Evolutionary conservation across 1,140 invertebrate genomes (phyloP).

Genomic region (Macrocentrus cingulum): DNA sequence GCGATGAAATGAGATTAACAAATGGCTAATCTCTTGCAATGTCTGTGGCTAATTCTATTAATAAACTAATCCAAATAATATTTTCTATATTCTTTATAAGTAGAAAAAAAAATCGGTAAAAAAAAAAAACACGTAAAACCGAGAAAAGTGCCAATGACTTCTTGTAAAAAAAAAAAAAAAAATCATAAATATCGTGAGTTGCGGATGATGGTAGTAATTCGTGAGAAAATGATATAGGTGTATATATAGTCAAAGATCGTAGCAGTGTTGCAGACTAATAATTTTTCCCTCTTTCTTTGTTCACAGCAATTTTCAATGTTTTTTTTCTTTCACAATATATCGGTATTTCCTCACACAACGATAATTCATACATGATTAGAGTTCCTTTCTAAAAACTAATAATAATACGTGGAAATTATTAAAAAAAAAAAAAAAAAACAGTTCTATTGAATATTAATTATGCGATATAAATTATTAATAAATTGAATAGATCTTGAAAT

Average conservation of each 20-base stretch:
- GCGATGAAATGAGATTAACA: not conserved
- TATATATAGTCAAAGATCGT: too few species aligned
- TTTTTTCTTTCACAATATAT: not conserved
- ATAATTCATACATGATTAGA: not conserved
- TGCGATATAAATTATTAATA: too few species aligned
- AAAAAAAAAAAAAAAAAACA: too few species aligned
- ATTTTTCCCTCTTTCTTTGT: not conserved
- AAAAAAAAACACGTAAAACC: not conserved
- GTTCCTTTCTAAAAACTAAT: not conserved
- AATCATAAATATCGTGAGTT: too few species aligned
- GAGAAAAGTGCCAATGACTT: not conserved
- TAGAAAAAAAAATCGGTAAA: too few species aligned
- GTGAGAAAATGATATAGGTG: not conserved
- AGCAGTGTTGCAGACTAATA: not conserved
- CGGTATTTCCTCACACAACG: not conserved
- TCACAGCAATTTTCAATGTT: not conserved
- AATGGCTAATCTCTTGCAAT: too few species aligned
- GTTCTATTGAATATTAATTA: too few species aligned
- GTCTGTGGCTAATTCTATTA: too few species aligned
- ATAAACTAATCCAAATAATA: too few species aligned
- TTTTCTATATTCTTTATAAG: too few species aligned
- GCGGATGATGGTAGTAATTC: slow-evolving; percentile 7
- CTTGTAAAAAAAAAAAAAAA: not conserved
- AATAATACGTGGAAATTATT: not conserved
- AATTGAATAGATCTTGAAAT: too few species aligned